These are phyloP conservation scores for Stigmatopora nigra DNA, from an alignment of 2,113 vertebrate species.

Conservation along the genomic window DNA sequence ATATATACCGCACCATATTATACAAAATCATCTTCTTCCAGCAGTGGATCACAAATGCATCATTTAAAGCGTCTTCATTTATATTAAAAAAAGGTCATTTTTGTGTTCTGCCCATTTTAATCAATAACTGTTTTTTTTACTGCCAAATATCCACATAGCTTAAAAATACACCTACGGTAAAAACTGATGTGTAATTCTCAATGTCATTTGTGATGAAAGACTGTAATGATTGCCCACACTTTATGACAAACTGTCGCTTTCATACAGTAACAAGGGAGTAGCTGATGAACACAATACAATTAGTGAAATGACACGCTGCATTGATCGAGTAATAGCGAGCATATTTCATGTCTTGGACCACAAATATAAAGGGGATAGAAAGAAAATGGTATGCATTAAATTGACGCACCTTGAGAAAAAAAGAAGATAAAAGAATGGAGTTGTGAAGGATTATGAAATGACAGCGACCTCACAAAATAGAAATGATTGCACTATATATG, in stretches of 20 bases:
- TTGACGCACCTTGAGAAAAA: neutral
- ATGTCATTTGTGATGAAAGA: constrained; percentile 22
- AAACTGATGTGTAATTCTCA: constrained; percentile 19
- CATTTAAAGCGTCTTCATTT: too few species aligned
- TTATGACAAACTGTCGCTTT: constrained; percentile 33
- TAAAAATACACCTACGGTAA: constrained; percentile 6
- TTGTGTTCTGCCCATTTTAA: constrained; percentile 18
- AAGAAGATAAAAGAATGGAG: neutral
- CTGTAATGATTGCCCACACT: constrained; percentile 26
- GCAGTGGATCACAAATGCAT: too few species aligned
- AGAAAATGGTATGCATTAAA: constrained; percentile 4
- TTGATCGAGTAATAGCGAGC: constrained; percentile 30
- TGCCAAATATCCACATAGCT: constrained; percentile 8
- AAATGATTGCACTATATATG: too few species aligned
- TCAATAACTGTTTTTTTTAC: constrained; percentile 5
- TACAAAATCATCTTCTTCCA: too few species aligned
- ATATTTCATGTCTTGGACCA: constrained; percentile 4
- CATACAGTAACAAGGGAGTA: constrained; percentile 29
- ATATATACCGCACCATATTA: too few species aligned
- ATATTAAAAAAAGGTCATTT: constrained; percentile 13
- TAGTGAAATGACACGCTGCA: constrained; percentile 21
- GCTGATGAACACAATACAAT: constrained; percentile 32
- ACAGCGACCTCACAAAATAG: too few species aligned
- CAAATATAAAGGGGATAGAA: neutral
- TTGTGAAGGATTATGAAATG: too few species aligned